Evolutionary conservation across 2,113 vertebrate species (phyloP).

Genomic region (Myrmecobius fasciatus): DNA sequence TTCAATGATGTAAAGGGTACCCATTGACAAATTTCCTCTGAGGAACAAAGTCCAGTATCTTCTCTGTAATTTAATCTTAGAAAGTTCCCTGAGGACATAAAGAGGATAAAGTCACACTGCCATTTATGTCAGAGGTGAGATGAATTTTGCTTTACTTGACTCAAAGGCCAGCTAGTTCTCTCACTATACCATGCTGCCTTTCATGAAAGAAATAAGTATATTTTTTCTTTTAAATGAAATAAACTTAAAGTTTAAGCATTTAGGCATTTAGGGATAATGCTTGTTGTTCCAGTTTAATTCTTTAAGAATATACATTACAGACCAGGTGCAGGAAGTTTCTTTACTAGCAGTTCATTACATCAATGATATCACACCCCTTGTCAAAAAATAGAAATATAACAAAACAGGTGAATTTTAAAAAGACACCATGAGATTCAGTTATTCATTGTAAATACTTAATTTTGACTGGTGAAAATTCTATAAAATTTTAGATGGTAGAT

Average conservation of each 20-base stretch:
- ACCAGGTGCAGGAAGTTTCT: not conserved
- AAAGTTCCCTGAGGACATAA: not conserved
- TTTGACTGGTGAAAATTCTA: not conserved
- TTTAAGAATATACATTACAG: not conserved
- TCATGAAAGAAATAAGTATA: not conserved
- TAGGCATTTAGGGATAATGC: not conserved
- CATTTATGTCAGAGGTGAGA: not conserved
- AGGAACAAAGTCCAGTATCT: not conserved
- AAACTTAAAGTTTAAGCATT: not conserved
- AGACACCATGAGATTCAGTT: not conserved
- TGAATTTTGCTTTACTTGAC: not conserved
- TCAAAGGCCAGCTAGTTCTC: not conserved
- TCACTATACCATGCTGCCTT: not conserved
- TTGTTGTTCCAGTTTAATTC: not conserved
- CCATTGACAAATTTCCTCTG: not conserved
- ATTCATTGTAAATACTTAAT: not conserved
- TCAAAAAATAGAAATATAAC: not conserved
- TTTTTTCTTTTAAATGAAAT: not conserved
- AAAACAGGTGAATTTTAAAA: not conserved
- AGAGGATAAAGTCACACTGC: not conserved
- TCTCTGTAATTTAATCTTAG: not conserved
- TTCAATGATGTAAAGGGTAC: not conserved
- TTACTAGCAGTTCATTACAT: not conserved
- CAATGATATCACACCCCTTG: not conserved
- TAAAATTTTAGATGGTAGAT: not conserved